phyloP scores from a whole-genome alignment of 2,113 vertebrate genomes.

The Sinocyclocheilus anophthalmus region DNA sequence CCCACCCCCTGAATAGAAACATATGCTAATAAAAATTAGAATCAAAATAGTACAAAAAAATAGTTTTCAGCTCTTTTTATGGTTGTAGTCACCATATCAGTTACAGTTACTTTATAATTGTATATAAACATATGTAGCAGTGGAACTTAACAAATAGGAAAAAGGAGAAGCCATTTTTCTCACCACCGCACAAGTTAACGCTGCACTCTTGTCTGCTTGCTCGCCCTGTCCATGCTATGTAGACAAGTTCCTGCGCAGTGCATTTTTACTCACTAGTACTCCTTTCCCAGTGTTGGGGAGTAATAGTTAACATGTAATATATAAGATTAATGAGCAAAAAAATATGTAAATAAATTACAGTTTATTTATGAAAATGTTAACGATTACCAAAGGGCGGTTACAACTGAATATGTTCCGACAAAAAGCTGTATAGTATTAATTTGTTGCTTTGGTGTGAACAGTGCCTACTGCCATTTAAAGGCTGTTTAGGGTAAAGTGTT shows the following conservation, averaged over 20 bases:
- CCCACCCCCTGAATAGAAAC: no score
- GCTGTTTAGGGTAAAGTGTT: no score
- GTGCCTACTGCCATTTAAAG: no score
- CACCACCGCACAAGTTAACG: neutral
- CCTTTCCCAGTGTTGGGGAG: neutral
- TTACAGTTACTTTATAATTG: neutral
- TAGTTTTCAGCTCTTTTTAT: neutral
- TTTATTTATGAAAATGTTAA: no score
- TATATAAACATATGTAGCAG: neutral
- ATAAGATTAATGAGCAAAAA: no score
- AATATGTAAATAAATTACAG: no score
- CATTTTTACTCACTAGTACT: neutral
- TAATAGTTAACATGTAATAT: no score
- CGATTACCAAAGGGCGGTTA: no score
- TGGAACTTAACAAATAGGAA: neutral
- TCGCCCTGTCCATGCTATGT: neutral
- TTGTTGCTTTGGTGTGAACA: no score
- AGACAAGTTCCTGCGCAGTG: neutral
- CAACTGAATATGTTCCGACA: no score
- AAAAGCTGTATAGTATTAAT: no score
- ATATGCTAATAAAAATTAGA: neutral
- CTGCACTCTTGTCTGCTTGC: neutral
- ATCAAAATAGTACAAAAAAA: neutral
- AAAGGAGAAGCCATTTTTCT: neutral
- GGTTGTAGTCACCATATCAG: neutral